Evolutionary conservation across 2,113 vertebrate genomes (phyloP).

Genomic region (Saccopteryx leptura): DNA sequence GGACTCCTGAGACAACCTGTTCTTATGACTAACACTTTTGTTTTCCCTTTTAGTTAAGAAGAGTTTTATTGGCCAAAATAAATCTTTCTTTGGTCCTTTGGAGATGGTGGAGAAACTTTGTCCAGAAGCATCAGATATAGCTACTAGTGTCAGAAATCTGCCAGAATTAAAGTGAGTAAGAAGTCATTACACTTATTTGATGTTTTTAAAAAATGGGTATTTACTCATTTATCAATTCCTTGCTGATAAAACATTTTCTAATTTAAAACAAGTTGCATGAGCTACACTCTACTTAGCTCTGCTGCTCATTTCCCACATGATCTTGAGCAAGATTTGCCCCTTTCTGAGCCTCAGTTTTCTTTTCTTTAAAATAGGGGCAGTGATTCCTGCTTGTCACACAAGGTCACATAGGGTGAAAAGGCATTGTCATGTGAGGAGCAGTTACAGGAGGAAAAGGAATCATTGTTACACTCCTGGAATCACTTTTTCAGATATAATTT

Average conservation of each 20-base stretch:
- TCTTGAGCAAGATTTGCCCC: not conserved
- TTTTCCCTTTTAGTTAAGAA: conserved; percentile 93
- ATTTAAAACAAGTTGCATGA: not conserved
- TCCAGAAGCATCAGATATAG: conserved; percentile 96
- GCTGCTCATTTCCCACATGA: not conserved
- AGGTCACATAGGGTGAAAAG: not conserved
- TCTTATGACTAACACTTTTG: conserved; percentile 72
- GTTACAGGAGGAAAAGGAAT: not conserved
- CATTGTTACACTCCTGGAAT: not conserved
- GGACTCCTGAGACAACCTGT: not conserved
- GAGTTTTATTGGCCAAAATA: conserved; percentile 97
- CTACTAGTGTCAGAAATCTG: conserved; percentile 97
- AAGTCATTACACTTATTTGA: conserved; percentile 11
- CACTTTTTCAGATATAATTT: not conserved
- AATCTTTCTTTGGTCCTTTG: conserved; percentile 98
- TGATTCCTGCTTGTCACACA: not conserved
- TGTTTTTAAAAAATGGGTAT: not conserved
- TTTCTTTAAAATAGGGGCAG: not conserved
- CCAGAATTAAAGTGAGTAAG: conserved; percentile 96
- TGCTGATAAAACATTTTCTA: conserved; percentile 43
- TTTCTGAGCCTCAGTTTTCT: conserved; percentile 19
- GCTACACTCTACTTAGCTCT: not conserved
- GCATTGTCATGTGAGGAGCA: not conserved
- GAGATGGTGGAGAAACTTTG: conserved; percentile 98
- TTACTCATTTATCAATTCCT: conserved; percentile 17